Percentiles rank a stretch among this genome's conserved stretches.
Conservation (phyloP, 1,140 invertebrate genomes). For the Eriosoma lanigerum region DNA sequence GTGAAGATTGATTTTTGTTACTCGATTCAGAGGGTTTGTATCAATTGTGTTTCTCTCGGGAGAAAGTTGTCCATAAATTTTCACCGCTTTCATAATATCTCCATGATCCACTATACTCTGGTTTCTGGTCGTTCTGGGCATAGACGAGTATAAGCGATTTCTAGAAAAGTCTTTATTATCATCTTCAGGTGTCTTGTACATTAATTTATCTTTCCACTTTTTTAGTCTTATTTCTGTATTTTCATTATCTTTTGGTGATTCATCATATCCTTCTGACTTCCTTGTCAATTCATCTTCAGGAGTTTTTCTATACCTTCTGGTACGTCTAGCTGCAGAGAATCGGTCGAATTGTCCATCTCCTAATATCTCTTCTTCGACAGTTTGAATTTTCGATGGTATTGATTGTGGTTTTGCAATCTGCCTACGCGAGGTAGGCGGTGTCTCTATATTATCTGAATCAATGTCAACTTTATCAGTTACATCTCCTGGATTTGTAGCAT, state of each 20-base stretch:
- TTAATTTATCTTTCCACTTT: constrained; percentile 53
- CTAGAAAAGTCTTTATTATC: constrained; percentile 31
- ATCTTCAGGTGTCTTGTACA: constrained; percentile 1
- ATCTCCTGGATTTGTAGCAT: constrained; percentile 58
- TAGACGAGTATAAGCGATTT: constrained; percentile 26
- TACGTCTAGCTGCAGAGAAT: constrained; percentile 77
- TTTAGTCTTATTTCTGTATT: constrained; percentile 38
- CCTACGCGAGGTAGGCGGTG: constrained; percentile 73
- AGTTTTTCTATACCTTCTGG: constrained; percentile 76
- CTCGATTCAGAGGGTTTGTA: not conserved
- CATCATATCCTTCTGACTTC: constrained; percentile 18
- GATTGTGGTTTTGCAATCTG: constrained; percentile 62
- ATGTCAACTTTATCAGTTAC: constrained; percentile 76
- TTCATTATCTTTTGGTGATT: not conserved
- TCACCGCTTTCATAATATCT: constrained; percentile 39
- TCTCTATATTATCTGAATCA: constrained; percentile 88
- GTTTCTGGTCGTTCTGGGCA: constrained; percentile 28
- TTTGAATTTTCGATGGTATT: not conserved
- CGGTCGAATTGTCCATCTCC: constrained; percentile 76
- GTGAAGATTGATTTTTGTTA: constrained; percentile 39
- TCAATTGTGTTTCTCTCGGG: constrained; percentile 17
- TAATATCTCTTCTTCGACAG: constrained; percentile 55
- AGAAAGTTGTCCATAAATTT: constrained; percentile 35
- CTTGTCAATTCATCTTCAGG: constrained; percentile 61
- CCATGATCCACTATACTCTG: constrained; percentile 27